Percentiles rank a stretch among this genome's conserved stretches.
Conservation (phyloP, 1,140 invertebrate genomes). For the Drosophila bipectinata region DNA sequence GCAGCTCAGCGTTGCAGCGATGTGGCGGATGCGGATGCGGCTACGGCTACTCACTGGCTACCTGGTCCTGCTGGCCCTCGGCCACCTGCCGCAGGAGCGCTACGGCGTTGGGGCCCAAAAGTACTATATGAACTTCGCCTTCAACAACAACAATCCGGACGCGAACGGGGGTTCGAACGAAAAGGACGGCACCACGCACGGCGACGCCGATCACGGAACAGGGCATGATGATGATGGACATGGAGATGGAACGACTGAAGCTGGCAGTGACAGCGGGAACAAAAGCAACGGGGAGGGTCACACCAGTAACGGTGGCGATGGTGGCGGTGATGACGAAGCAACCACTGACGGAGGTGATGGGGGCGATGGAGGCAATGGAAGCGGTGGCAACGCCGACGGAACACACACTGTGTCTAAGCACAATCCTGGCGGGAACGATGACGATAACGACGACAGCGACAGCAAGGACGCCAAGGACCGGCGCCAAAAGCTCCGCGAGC, state of each 20-base stretch:
- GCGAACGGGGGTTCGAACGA: constrained; percentile 2
- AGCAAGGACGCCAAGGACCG: constrained; percentile 40
- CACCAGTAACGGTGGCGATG: not conserved
- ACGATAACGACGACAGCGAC: constrained; percentile 64
- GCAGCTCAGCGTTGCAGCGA: constrained; percentile 53
- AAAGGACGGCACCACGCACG: not conserved
- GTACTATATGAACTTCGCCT: constrained; percentile 75
- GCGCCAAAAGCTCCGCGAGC: not conserved
- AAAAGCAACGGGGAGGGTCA: constrained; percentile 1
- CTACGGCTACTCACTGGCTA: constrained; percentile 37
- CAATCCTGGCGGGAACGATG: not conserved
- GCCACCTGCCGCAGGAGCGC: constrained; percentile 40
- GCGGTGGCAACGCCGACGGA: not conserved
- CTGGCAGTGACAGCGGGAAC: not conserved
- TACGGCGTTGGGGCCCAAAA: constrained; percentile 51
- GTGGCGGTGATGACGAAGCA: not conserved
- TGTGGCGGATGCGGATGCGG: constrained; percentile 52
- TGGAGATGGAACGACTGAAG: not conserved
- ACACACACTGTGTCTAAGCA: not conserved
- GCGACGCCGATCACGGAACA: no score
- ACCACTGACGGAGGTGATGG: not conserved
- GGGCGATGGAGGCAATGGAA: not conserved
- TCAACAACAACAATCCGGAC: constrained; percentile 69
- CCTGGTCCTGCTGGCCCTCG: constrained; percentile 45
- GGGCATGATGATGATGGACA: no score